A percentile compares a stretch with the other conserved stretches of the same genome.
phyloP scores from a whole-genome alignment of 2,113 vertebrate species.

The Otus sunia region DNA sequence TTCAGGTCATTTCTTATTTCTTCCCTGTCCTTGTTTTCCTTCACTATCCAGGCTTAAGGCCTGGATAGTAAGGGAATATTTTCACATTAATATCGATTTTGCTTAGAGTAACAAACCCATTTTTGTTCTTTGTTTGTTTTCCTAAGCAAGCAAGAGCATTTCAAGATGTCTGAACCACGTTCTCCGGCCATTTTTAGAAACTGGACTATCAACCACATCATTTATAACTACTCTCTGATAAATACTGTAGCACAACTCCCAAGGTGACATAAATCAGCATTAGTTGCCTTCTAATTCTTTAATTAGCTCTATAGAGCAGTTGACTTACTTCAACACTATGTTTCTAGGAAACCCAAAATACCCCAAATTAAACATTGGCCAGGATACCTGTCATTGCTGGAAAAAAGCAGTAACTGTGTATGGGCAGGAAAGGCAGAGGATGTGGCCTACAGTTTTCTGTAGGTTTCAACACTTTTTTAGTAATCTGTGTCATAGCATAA shows the following conservation, averaged over 20 bases:
- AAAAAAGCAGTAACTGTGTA: not conserved
- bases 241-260: not conserved
- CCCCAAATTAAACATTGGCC: not conserved
- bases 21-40: not conserved
- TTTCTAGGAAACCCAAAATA: conserved; percentile 2
- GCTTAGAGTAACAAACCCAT: not conserved
- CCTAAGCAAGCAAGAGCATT: not conserved
- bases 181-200: not conserved
- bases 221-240: not conserved
- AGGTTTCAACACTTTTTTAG: not conserved
- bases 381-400: not conserved
- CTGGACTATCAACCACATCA: not conserved
- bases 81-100: not conserved
- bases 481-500: not conserved
- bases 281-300: not conserved
- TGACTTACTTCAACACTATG: not conserved
- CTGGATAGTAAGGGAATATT: not conserved
- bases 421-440: not conserved
- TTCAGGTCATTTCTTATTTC: not conserved
- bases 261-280: not conserved
- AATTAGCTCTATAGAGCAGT: not conserved
- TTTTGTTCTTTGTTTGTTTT: not conserved
- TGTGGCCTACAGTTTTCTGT: not conserved
- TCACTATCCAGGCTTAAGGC: not conserved
- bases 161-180: not conserved